These are phyloP conservation scores for Cheirogaleus major DNA, from an alignment of 2,797 vertebrate species.

Conservation along the genomic window DNA sequence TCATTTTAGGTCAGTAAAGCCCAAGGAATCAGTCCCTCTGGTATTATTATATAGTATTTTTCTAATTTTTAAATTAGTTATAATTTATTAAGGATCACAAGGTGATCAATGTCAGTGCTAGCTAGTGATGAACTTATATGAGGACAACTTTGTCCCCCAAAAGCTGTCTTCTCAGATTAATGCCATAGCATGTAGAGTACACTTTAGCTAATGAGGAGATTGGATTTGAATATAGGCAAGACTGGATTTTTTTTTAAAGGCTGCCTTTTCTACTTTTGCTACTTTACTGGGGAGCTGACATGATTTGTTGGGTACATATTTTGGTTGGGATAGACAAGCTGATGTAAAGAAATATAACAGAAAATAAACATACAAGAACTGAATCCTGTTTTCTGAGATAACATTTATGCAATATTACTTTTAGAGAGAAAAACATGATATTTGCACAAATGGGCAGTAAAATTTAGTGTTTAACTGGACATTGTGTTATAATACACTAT, in stretches of 20 bases:
- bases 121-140: conserved; percentile 52
- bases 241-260: not conserved
- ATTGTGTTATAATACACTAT: not conserved
- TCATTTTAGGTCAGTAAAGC: conserved; percentile 70
- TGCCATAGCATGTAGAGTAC: not conserved
- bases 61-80: conserved; percentile 72
- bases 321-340: not conserved
- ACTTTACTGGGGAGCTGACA: not conserved
- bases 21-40: conserved; percentile 63
- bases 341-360: not conserved
- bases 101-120: conserved; percentile 13
- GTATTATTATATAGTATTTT: conserved; percentile 69
- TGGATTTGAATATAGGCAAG: not conserved
- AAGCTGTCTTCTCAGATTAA: not conserved
- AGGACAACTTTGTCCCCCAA: not conserved
- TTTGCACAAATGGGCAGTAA: not conserved
- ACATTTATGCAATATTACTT: not conserved
- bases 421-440: not conserved
- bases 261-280: conserved; percentile 27
- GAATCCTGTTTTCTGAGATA: not conserved
- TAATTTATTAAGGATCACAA: conserved; percentile 67
- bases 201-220: not conserved
- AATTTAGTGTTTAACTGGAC: not conserved
- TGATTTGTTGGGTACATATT: not conserved
- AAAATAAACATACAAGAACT: not conserved